A percentile compares a stretch with the other conserved stretches of the same genome.
phyloP scores from a whole-genome alignment of 1,140 invertebrate genomes.

The Drosophila tani region DNA sequence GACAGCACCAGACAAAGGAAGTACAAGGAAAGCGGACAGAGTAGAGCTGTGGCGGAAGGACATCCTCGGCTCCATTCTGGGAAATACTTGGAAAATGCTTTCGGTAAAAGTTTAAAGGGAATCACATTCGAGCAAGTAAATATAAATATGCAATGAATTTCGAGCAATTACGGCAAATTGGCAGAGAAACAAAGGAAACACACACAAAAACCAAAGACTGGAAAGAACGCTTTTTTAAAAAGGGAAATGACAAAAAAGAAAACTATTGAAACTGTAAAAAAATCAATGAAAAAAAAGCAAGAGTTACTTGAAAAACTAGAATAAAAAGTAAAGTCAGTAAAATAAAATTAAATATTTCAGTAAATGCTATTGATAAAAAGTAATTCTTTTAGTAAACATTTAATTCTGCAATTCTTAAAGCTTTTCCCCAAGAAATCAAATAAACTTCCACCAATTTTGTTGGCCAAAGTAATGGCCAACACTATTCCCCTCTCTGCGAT shows the following conservation, averaged over 20 bases:
- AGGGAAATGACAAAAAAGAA: neutral
- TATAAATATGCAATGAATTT: conserved; percentile 37
- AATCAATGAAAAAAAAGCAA: no score
- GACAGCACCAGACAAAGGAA: conserved; percentile 9
- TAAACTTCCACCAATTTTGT: neutral
- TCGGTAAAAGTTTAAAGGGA: conserved; percentile 18
- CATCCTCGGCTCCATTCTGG: neutral
- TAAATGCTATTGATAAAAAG: neutral
- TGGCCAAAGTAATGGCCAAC: neutral
- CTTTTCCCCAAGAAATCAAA: neutral
- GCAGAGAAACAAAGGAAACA: conserved; percentile 16
- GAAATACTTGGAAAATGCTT: conserved; percentile 33
- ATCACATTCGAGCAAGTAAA: conserved; percentile 21
- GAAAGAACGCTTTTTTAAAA: neutral
- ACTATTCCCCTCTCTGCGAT: neutral
- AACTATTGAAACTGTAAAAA: neutral
- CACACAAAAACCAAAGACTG: neutral
- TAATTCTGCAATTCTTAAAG: no score
- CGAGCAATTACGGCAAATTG: conserved; percentile 25
- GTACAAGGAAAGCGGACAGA: neutral
- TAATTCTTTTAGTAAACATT: neutral
- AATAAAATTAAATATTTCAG: neutral
- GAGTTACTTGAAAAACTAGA: neutral
- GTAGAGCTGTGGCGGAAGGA: neutral
- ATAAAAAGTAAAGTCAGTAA: neutral